Evolutionary conservation across 2,113 vertebrate species (phyloP), one percentile per base, ranked within the genome.

Genomic region (Osmerus eperlanus): DNA sequence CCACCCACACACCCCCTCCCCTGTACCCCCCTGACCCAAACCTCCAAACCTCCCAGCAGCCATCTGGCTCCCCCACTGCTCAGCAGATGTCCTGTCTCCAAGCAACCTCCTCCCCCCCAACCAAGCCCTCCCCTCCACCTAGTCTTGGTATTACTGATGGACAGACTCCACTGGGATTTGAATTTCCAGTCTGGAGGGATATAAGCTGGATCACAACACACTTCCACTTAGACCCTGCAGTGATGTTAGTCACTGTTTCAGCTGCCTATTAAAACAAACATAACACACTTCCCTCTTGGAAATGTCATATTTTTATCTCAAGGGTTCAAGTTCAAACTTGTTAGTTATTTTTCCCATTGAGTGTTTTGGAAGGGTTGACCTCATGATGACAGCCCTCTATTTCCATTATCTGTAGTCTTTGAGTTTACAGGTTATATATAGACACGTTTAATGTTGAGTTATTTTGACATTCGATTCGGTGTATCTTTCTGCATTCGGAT

Each of bases 21-120:
- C 67, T 65, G 54, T 0, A 51, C 55, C 16, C 56, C 67, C 23
- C 47, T 32, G 60, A 62, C 70, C 63, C 4, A 6, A 52, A 29
- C 3, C 70, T 65, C 65, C 70, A 68, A 51, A 65, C 81, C 73
- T 74, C 21, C 32, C 69, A 56, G 3, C 13, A 81, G 81, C 87
- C 90, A 89, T 89, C 86, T 88, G 85, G 66, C 78, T 36, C 28
- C 23, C 56, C 32, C 77, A 47, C 21, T 64, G 52, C 68, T 21
- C 72, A 78, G 68, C 86, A 90, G 82, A 88, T 90, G 85, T 84
- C 83, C 78, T 62, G 54, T 72, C 53, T 47, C 63, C 83, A 79
- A 83, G 78, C 81, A 47, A 56, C 36, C 68, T 36, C 51, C 11
- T 3, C 32, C 21, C 54, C 61, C 65, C 70, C 72, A 28, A 47